Percentiles rank a stretch among this genome's conserved stretches.
phyloP scores from a whole-genome alignment of 2,888 invertebrate genomes.

The Aleiodes testaceus region DNA sequence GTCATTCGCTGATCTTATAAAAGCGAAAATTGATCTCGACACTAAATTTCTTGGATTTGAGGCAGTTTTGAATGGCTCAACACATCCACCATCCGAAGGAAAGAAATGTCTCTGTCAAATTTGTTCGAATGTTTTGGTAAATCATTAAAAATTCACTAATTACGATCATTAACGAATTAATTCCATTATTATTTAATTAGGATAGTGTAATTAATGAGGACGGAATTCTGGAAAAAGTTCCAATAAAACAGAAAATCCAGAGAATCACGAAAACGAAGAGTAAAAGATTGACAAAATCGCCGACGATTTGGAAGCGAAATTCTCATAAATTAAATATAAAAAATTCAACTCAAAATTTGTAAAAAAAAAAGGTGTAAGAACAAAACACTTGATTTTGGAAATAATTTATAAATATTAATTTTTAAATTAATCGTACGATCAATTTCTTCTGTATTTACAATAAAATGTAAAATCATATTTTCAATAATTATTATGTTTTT shows the following conservation, averaged over 20 bases:
- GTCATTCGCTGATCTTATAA: slow-evolving; percentile 60
- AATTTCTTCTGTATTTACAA: slow-evolving; percentile 36
- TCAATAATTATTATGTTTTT: not conserved
- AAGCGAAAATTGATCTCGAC: slow-evolving; percentile 65
- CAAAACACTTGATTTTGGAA: slow-evolving; percentile 33
- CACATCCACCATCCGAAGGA: slow-evolving; percentile 31
- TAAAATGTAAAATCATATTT: slow-evolving; percentile 39
- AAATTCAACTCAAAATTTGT: slow-evolving; percentile 28
- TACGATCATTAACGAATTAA: not conserved
- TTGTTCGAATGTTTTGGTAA: slow-evolving; percentile 59
- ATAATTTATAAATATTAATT: slow-evolving; percentile 48
- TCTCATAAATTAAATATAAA: slow-evolving; percentile 27
- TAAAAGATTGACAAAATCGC: slow-evolving; percentile 48
- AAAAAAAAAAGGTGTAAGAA: slow-evolving; percentile 19
- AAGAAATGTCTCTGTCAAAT: slow-evolving; percentile 57
- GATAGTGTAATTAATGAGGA: slow-evolving; percentile 47
- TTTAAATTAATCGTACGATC: slow-evolving; percentile 43
- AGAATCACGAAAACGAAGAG: slow-evolving; percentile 42
- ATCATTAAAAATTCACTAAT: not conserved
- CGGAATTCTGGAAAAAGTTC: slow-evolving; percentile 44
- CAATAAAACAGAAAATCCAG: slow-evolving; percentile 47
- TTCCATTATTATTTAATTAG: slow-evolving; percentile 30
- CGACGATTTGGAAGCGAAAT: slow-evolving; percentile 45
- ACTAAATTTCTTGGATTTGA: slow-evolving; percentile 64
- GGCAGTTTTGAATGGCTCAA: slow-evolving; percentile 53